Evolutionary conservation across 2,888 invertebrate genomes (phyloP).

Genomic region (Xestobium rufovillosum): DNA sequence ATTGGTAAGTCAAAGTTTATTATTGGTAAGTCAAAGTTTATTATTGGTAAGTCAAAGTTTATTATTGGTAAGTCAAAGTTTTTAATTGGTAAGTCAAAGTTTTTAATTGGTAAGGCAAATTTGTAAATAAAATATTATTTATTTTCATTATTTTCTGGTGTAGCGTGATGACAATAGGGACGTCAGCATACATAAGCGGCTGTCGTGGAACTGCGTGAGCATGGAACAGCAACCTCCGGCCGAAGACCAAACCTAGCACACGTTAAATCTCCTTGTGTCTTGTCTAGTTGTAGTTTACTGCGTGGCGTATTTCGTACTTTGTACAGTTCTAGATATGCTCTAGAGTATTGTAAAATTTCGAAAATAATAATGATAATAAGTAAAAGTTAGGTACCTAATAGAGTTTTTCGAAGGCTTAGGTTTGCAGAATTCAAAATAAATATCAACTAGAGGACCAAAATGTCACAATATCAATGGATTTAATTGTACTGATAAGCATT

Average conservation of each 20-base stretch:
- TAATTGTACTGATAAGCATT: too few relatives aligned
- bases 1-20: too few relatives aligned
- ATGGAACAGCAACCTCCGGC: conserved; percentile 31
- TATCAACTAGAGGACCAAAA: conserved; percentile 25
- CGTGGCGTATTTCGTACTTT: conserved; percentile 31
- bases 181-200: conserved; percentile 51
- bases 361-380: too few relatives aligned
- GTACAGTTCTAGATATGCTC: conserved; percentile 35
- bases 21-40: too few relatives aligned
- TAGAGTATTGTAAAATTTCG: too few relatives aligned
- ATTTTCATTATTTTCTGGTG: conserved; percentile 23
- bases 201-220: conserved; percentile 53
- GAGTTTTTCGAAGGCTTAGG: conserved; percentile 26
- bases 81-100: too few relatives aligned
- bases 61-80: too few relatives aligned
- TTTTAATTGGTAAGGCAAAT: too few relatives aligned
- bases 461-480: too few relatives aligned
- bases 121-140: too few relatives aligned
- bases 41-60: too few relatives aligned
- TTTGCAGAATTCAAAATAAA: conserved; percentile 32
- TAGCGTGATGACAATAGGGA: conserved; percentile 47
- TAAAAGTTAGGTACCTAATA: conserved; percentile 14
- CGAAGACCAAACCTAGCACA: conserved; percentile 42
- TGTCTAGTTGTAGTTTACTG: conserved; percentile 37
- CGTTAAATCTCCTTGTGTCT: conserved; percentile 33